Evolutionary conservation across 2,797 vertebrate species (phyloP).

Genomic region (Phoxinus dragarum): DNA sequence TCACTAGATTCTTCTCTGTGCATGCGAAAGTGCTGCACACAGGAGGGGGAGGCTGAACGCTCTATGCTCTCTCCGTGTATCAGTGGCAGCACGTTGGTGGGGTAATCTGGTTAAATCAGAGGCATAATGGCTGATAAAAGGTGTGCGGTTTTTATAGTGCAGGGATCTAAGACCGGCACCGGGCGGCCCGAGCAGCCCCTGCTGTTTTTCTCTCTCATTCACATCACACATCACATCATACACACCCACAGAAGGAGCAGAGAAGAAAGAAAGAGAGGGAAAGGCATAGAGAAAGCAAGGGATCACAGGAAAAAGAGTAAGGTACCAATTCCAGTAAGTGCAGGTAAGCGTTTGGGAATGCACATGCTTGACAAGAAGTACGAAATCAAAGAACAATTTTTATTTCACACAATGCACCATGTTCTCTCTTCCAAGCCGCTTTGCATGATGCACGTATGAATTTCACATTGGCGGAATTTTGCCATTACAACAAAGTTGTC

Average conservation of each 20-base stretch:
- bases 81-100: constrained; percentile 41
- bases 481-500: constrained; percentile 10
- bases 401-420: constrained; percentile 35
- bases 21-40: constrained; percentile 42
- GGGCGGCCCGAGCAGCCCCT: constrained; percentile 39
- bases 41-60: constrained; percentile 35
- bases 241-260: constrained; percentile 42
- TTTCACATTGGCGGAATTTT: constrained; percentile 56
- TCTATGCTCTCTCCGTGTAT: constrained; percentile 9
- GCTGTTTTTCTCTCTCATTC: constrained; percentile 40
- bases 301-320: constrained; percentile 37
- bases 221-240: constrained; percentile 49
- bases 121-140: constrained; percentile 77
- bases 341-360: constrained; percentile 63
- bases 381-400: constrained; percentile 48
- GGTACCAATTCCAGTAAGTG: constrained; percentile 64
- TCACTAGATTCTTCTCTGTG: constrained; percentile 29
- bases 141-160: constrained; percentile 68
- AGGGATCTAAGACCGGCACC: constrained; percentile 46
- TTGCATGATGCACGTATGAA: constrained; percentile 32
- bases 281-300: constrained; percentile 14
- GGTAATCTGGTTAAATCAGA: constrained; percentile 78
- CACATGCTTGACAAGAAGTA: constrained; percentile 49
- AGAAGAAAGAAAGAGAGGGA: constrained; percentile 27
- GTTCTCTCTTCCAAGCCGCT: constrained; percentile 5